A percentile compares a stretch with the other conserved stretches of the same genome.
Conservation (phyloP, 1,140 invertebrate genomes). For the Oryzaephilus surinamensis region DNA sequence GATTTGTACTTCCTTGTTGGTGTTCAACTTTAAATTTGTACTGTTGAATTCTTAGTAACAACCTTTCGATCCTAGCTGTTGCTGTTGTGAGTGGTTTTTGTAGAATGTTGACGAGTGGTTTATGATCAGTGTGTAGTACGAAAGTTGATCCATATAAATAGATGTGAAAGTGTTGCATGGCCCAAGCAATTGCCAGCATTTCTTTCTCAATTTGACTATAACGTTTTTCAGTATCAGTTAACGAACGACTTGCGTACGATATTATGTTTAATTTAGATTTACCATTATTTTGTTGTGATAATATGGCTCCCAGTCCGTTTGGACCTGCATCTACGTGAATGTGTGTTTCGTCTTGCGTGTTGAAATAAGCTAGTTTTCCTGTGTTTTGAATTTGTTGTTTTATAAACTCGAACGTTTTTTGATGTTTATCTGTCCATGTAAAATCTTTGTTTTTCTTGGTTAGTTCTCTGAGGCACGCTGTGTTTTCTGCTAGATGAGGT, state of each 20-base stretch:
- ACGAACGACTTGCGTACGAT: slow-evolving; percentile 34
- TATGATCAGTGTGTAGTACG: slow-evolving; percentile 29
- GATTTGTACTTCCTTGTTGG: no score
- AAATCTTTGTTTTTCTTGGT: background rate
- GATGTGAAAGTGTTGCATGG: slow-evolving; percentile 40
- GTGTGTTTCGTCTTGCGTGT: background rate
- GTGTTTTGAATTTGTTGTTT: slow-evolving; percentile 5
- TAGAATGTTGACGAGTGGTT: no score
- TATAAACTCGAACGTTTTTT: slow-evolving; percentile 1
- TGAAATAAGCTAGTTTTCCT: slow-evolving; percentile 4
- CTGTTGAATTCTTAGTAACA: no score
- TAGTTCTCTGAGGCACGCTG: slow-evolving; percentile 1
- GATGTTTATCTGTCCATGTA: slow-evolving; percentile 2
- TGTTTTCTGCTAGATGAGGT: slow-evolving; percentile 16
- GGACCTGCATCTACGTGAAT: slow-evolving; percentile 6
- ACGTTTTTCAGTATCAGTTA: slow-evolving; percentile 37
- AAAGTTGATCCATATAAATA: slow-evolving; percentile 40
- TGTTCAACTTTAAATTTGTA: no score
- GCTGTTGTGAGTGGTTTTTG: no score
- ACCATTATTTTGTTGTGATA: slow-evolving; percentile 4
- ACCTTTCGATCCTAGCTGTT: no score
- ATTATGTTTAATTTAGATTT: slow-evolving; percentile 1
- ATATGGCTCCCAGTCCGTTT: slow-evolving; percentile 2
- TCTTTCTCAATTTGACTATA: slow-evolving; percentile 45
- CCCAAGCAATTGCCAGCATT: slow-evolving; percentile 39